A percentile compares a stretch with the other conserved stretches of the same genome.
Conservation (phyloP, 2,113 vertebrate species). For the Hydrochoerus hydrochaeris region DNA sequence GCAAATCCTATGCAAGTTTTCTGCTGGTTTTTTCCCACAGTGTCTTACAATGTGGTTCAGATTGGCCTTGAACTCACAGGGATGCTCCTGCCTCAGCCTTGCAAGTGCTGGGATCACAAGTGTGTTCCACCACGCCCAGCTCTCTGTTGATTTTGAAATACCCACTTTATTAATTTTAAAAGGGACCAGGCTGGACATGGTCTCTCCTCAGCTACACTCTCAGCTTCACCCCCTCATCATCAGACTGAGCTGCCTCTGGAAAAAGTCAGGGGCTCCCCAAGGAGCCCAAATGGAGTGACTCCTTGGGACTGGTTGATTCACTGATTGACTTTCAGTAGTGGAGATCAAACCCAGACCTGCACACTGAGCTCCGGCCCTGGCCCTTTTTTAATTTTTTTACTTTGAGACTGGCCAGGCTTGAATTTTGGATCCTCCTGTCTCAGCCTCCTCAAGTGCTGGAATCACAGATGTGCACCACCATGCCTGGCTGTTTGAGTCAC, state of each 20-base stretch:
- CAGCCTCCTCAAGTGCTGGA: too few species aligned
- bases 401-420: neutral
- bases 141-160: neutral
- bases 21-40: too few species aligned
- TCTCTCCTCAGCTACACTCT: too few species aligned
- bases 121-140: too few species aligned
- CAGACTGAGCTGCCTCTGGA: too few species aligned
- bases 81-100: too few species aligned
- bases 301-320: neutral
- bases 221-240: too few species aligned
- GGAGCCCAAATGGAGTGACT: neutral
- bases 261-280: too few species aligned
- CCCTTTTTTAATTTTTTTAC: neutral
- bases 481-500: neutral
- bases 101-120: too few species aligned
- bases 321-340: neutral
- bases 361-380: neutral
- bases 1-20: neutral
- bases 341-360: neutral
- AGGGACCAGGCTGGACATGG: neutral
- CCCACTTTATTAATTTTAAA: neutral
- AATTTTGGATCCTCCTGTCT: neutral
- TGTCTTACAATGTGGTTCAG: too few species aligned
- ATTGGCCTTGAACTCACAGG: too few species aligned
- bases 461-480: too few species aligned